Evolutionary conservation across 2,888 invertebrate genomes (phyloP).

Genomic region (Chaitophorus viminalis): DNA sequence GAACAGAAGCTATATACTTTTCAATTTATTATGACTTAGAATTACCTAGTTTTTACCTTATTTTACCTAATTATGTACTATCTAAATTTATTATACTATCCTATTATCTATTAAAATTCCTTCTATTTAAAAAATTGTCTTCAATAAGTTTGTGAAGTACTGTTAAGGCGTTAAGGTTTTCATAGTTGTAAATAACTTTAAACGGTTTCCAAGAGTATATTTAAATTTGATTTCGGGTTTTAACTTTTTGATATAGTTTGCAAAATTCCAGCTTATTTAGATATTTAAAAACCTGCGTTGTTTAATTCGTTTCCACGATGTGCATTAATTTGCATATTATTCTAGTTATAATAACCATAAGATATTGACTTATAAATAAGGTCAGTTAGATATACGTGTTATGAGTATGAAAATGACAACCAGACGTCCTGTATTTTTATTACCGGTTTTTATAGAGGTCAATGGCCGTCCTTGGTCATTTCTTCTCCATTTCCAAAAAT

Average conservation of each 20-base stretch:
- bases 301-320: conserved; percentile 20
- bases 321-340: conserved; percentile 35
- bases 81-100: too few species aligned
- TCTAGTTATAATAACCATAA: conserved; percentile 15
- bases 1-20: too few species aligned
- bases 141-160: not conserved
- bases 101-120: too few species aligned
- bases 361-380: conserved; percentile 49
- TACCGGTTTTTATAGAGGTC: conserved; percentile 58
- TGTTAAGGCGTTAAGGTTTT: not conserved
- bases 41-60: too few species aligned
- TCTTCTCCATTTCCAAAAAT: conserved; percentile 48
- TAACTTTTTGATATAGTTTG: not conserved
- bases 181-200: not conserved
- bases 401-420: conserved; percentile 47
- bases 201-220: not conserved
- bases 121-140: not conserved
- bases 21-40: too few species aligned
- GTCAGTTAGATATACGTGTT: conserved; percentile 39
- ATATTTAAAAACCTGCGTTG: not conserved
- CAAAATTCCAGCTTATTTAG: not conserved
- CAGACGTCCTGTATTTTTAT: conserved; percentile 46
- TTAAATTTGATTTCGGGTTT: not conserved
- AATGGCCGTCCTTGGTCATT: conserved; percentile 58
- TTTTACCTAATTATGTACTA: too few species aligned